Evolutionary conservation across 2,797 vertebrate genomes (phyloP), one percentile per base, ranked within the genome.

Genomic region (Hippoglossus hippoglossus): DNA sequence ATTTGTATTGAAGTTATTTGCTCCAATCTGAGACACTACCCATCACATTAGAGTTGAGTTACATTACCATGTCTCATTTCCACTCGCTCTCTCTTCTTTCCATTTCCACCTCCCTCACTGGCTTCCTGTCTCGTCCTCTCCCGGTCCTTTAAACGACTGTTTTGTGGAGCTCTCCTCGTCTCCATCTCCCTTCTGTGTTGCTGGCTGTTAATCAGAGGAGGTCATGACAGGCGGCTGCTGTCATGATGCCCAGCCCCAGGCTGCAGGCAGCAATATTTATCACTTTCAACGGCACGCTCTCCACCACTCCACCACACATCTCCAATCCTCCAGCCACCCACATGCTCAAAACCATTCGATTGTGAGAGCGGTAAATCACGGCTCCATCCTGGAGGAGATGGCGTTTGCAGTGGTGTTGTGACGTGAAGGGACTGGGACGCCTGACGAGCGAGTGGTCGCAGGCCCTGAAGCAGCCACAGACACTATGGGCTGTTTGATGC

Each of bases 181-280:
- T 54, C 50, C 50, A 59, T 21, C 47, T 58, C 64, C 16, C 41
- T 49, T 74, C 46, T 10, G 53, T 61, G 56, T 51, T 67, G 74
- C 76, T 72, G 75, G 73, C 68, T 80, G 63, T 85, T 80, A 75
- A 81, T 89, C 79, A 81, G 62, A 73, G 54, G 54, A 68, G 79
- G n/a, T n/a, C n/a, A n/a, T n/a, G n/a, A n/a, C 63, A 74, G 67
- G 79, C 53, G 72, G 74, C 76, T 50, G 53, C 75, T 79, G 83
- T 78, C 77, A 73, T 9, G 63, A 62, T 67, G 82, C 55, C 78
- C 84, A 60, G 73, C 58, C 63, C 76, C 47, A 55, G 26, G 53
- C 78, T 81, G 66, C 69, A 60, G 68, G 61, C 54, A 49, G 71
- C 63, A 73, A 69, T 76, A 82, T 83, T 83, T 59, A 83, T 84